These are phyloP conservation scores for Tragelaphus oryx DNA, from an alignment of 2,797 vertebrate species.

Conservation along the genomic window DNA sequence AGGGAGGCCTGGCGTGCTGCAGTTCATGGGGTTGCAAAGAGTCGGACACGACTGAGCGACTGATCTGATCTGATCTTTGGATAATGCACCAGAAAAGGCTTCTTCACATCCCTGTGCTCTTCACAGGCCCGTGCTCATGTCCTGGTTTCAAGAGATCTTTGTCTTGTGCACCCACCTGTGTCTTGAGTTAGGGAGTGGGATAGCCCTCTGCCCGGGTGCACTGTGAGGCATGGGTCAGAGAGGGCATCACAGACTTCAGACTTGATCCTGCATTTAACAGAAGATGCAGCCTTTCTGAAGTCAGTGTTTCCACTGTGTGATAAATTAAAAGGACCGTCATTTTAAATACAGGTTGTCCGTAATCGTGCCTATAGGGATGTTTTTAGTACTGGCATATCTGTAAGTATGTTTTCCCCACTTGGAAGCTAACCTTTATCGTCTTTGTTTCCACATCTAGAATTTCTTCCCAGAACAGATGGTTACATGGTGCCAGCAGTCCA, in stretches of 20 bases:
- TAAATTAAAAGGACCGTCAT: fast-evolving
- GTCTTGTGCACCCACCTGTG: fast-evolving
- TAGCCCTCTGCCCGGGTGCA: fast-evolving
- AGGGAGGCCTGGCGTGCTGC: no score
- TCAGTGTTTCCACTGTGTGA: not conserved
- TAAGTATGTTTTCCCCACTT: not conserved
- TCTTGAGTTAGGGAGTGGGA: fast-evolving
- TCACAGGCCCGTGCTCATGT: fast-evolving
- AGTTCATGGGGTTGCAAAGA: no score
- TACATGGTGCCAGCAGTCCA: constrained; percentile 95
- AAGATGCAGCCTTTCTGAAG: not conserved
- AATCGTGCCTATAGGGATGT: not conserved
- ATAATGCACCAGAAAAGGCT: not conserved
- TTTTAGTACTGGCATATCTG: not conserved
- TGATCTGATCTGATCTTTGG: no score
- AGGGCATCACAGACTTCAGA: fast-evolving
- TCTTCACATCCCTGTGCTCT: fast-evolving
- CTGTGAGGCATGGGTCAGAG: fast-evolving
- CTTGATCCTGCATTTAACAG: fast-evolving
- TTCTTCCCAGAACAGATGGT: constrained; percentile 99
- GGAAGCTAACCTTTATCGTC: not conserved
- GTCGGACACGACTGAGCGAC: no score
- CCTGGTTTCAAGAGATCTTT: not conserved
- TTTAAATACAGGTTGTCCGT: not conserved
- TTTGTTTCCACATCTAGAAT: constrained; percentile 82